Base-by-base conservation (phyloP, 2,888 invertebrate genomes). In the Dolichopus griseipennis region DNA sequence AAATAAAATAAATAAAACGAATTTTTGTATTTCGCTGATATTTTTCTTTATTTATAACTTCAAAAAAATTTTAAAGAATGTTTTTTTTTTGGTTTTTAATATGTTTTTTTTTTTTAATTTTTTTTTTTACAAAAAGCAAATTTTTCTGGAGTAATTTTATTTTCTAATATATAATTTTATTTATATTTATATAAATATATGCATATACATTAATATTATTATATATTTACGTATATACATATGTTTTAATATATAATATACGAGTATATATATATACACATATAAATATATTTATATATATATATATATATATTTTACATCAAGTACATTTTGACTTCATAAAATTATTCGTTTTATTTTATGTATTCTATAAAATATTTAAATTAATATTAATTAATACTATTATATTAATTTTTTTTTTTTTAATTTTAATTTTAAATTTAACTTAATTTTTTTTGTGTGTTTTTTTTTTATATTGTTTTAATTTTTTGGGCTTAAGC, bases 91-190 rank as follows among this genome's bases (percentile, higher is more conserved):
- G 18, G 9, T 52, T 52, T 52, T 18, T 52, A 52, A 18, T 12
- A 12, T 52, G 9, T 52, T 52, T 52, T 52, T 52, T 6, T 52
- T 52, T 52, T 52, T 37, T 37, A 10, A 37, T 37, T 37, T 52
- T 52, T 52, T 52, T 52, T 52, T 52, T 52, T 52, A 52, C 52
- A 52, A 52, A 52, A 52, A 52, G 52, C 52, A 52, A n/a, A 52
- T 52, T 52, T 52, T 52, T n/a, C n/a, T 52, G 52, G 41, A 52
- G 52, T 52, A 52, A 52, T 52, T 52, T 52, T 52, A 52, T 52
- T 27, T 27, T 52, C 52, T 52, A 52, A 52, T 27, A 41, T 41
- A 41, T 41, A 6, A 12, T 41, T 41, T 41, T 41, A 5, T 15
- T 12, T 15, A 41, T 41, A 41, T 41, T n/a, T n/a, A 9, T 41